Conservation (phyloP, 2,797 vertebrate species). For the Synaphobranchus kaupii region DNA sequence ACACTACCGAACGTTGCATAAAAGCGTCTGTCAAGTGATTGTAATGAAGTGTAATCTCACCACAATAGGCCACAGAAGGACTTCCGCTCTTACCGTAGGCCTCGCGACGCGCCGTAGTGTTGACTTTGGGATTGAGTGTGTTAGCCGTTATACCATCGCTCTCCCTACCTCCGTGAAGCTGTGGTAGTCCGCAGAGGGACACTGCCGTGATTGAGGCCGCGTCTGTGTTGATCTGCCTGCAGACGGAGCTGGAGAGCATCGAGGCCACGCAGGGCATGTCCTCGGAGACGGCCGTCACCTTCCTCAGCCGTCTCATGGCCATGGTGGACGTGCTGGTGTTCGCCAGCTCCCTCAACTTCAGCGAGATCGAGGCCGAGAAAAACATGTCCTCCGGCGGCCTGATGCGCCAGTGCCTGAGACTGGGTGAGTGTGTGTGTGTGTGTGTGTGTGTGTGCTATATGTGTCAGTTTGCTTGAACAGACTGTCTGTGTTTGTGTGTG, state of each 20-base stretch:
- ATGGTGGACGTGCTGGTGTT: constrained; percentile 98
- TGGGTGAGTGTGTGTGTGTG: constrained; percentile 23
- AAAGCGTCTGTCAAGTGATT: background rate
- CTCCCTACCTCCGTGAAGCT: background rate
- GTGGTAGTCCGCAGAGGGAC: background rate
- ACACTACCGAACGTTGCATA: background rate
- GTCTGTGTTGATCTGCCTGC: constrained; percentile 55
- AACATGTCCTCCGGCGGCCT: constrained; percentile 98
- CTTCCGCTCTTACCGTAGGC: background rate
- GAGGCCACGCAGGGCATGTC: constrained; percentile 98
- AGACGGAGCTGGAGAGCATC: constrained; percentile 93
- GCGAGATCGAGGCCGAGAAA: constrained; percentile 98
- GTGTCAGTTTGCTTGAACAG: background rate
- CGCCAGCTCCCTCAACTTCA: constrained; percentile 97
- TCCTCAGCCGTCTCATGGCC: constrained; percentile 95
- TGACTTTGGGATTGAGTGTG: background rate
- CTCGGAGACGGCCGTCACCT: constrained; percentile 91
- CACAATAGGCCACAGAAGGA: background rate
- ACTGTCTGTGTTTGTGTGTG: too few relatives aligned
- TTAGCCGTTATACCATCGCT: background rate
- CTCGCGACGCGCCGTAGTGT: too few relatives aligned
- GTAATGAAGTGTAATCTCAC: background rate
- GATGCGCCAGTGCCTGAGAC: constrained; percentile 80
- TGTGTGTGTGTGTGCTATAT: background rate
- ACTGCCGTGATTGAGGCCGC: background rate